A percentile compares a stretch with the other conserved stretches of the same genome.
These are phyloP conservation scores for Arvicanthis niloticus DNA, from an alignment of 2,113 vertebrate species.

Conservation along the genomic window DNA sequence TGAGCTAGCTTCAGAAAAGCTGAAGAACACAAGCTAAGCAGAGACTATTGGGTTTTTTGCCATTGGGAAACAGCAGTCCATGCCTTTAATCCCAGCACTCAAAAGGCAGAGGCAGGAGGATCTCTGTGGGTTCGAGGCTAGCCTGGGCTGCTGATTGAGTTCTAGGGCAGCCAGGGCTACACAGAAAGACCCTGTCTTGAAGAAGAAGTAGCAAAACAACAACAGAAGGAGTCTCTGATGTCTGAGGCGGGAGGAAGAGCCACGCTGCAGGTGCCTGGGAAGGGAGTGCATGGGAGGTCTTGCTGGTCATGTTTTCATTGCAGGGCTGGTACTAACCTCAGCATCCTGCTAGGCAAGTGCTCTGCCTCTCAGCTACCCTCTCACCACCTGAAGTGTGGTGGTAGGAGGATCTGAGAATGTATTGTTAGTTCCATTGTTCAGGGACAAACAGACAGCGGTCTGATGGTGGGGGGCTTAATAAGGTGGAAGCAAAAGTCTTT, in stretches of 20 bases:
- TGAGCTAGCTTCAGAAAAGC: background rate
- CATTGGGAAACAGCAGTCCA: background rate
- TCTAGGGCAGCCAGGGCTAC: background rate
- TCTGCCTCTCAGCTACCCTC: background rate
- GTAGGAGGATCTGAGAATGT: background rate
- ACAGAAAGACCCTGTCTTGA: background rate
- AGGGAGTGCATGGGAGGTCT: background rate
- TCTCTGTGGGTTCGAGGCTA: background rate
- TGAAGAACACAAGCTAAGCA: background rate
- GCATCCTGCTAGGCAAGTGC: background rate
- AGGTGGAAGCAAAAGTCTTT: background rate
- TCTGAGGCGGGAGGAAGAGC: background rate
- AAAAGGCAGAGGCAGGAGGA: background rate
- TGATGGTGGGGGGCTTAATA: background rate
- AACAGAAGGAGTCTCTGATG: background rate
- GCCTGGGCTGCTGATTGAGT: background rate
- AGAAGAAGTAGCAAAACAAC: background rate
- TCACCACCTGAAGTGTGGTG: background rate
- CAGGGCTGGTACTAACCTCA: background rate
- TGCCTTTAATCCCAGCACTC: background rate
- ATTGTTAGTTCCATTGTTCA: background rate
- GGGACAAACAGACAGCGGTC: background rate
- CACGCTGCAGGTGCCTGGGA: background rate
- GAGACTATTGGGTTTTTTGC: background rate
- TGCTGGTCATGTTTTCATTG: background rate